Base-by-base conservation (phyloP, 1,140 invertebrate species). In the Drosophila nebulosa region DNA sequence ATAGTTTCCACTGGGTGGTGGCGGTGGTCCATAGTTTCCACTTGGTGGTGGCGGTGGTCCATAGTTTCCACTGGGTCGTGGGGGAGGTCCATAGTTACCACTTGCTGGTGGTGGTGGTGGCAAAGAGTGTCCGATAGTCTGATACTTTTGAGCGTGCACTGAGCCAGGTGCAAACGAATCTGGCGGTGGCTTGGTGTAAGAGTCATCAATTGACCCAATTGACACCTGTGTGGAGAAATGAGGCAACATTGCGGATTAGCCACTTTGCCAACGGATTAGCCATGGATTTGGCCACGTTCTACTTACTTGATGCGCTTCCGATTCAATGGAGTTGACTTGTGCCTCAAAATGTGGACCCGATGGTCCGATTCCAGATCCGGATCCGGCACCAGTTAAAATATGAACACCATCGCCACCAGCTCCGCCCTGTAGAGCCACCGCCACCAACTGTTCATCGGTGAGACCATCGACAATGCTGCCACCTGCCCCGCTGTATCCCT, bases 1-100 rank as follows among this genome's bases (percentile, higher is more conserved):
- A 89, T 90, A 75, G 71, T 78, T 78, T 18, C 89, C 90, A 30
- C 76, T 86, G 3, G 85, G 75, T 3, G 90, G 90, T 0, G 92
- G 86, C 7, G 94, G 92, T 9, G 93, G 93, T 18, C 92, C 92
- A 16, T 93, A 93, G 12, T 72, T 72, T 4, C 52, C 69, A 6
- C 16, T 50, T 2, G 69, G 66, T 9, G 77, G 59, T 64, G 62
- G 62, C 16, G 68, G 67, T 0, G 72, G 72, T 18, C 69, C 59
- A 9, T 64, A 78, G 61, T 78, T 78, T 0, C 64, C 75, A 3
- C 39, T 62, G 5, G 6, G 70, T 65, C 91, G 90, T 78, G 92
- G 76, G 78, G 92, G 53, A 80, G 92, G 55, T 36, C 24, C 93
- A 92, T 71, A 66, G 5, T 66, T 71, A 7, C 58, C 58, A 2